Evolutionary conservation across 1,140 invertebrate genomes (phyloP).

Genomic region (Penaeus indicus): DNA sequence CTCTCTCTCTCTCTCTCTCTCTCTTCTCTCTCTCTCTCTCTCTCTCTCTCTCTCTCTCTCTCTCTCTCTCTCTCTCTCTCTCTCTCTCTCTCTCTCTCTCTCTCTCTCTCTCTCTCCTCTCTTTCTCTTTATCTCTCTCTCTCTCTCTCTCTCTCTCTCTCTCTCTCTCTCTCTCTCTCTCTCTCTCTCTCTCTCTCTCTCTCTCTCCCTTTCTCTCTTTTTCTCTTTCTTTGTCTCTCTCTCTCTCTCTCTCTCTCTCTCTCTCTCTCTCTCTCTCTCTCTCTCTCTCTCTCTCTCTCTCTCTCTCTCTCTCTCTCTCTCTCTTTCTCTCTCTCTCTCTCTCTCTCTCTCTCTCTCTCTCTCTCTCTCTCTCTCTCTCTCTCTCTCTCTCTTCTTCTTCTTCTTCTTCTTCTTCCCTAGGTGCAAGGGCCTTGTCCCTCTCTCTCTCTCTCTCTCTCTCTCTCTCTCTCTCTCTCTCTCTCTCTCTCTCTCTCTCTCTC

Average conservation of each 20-base stretch:
- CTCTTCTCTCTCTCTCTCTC: no score
- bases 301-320: conserved; percentile 44
- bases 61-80: no score
- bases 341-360: conserved; percentile 6
- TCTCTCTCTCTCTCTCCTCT: neutral
- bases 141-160: neutral
- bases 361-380: no score
- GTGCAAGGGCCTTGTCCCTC: no score
- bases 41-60: no score
- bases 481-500: no score
- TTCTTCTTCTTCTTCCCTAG: no score
- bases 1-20: neutral
- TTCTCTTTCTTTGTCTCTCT: neutral
- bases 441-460: no score
- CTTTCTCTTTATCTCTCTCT: neutral
- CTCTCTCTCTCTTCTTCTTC: no score
- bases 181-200: neutral
- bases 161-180: no score
- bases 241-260: neutral
- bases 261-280: conserved; percentile 5
- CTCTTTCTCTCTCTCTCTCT: conserved; percentile 43
- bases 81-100: neutral
- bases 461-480: no score
- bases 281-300: neutral
- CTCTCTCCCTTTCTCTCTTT: neutral